Conservation (phyloP, 1,140 invertebrate species). For the Calephelis nemesis region DNA sequence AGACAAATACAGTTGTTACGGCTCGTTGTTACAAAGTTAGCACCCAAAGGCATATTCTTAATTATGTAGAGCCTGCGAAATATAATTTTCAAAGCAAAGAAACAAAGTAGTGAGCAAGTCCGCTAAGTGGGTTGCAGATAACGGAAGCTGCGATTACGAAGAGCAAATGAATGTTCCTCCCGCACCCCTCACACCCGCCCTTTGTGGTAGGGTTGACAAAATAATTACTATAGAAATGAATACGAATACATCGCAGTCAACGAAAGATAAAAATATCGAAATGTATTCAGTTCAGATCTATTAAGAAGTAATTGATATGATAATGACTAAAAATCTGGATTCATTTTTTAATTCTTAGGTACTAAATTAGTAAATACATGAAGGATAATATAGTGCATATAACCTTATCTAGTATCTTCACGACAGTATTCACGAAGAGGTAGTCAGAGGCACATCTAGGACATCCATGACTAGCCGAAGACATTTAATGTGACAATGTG, state of each 20-base stretch:
- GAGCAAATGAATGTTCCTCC: slow-evolving; percentile 58
- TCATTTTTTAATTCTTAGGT: no score
- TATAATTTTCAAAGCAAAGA: slow-evolving; percentile 40
- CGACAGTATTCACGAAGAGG: no score
- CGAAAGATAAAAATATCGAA: background rate
- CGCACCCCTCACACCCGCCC: slow-evolving; percentile 28
- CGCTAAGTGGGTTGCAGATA: slow-evolving; percentile 64
- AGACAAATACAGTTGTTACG: background rate
- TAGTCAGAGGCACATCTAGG: no score
- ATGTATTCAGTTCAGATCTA: no score
- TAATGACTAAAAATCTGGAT: no score
- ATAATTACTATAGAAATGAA: background rate
- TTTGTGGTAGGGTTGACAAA: slow-evolving; percentile 35
- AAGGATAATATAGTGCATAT: no score
- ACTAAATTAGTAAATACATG: no score
- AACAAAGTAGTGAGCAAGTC: slow-evolving; percentile 43
- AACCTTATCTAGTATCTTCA: no score
- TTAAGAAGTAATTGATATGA: no score
- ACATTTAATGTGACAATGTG: no score
- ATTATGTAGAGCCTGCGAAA: slow-evolving; percentile 37
- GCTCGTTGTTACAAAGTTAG: slow-evolving; percentile 24
- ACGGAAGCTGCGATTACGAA: slow-evolving; percentile 54
- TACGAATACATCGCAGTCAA: background rate
- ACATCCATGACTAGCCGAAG: no score
- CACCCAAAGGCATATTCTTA: slow-evolving; percentile 36